Conservation (phyloP, 1,140 invertebrate genomes). For the Magallana ariakensis region DNA sequence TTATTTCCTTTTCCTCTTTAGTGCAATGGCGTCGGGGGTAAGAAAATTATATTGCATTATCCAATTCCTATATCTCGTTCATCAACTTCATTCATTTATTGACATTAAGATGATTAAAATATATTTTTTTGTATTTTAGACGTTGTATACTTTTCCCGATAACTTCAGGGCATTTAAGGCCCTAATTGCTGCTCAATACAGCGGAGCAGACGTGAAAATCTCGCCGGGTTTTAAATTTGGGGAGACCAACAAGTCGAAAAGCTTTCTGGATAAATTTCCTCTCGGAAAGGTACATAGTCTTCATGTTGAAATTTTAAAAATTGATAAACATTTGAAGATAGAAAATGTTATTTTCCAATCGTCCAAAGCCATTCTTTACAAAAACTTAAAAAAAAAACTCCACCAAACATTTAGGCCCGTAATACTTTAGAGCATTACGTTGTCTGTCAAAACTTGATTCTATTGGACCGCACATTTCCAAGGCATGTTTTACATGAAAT, state of each 20-base stretch:
- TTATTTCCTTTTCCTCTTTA: constrained; percentile 72
- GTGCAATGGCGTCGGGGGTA: constrained; percentile 83
- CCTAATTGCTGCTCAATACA: constrained; percentile 96
- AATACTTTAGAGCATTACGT: too few species aligned
- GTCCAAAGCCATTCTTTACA: too few species aligned
- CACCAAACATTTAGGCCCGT: too few species aligned
- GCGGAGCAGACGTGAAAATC: constrained; percentile 92
- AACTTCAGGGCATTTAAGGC: constrained; percentile 95
- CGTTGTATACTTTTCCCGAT: constrained; percentile 96
- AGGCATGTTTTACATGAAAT: too few species aligned
- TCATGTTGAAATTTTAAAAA: too few species aligned
- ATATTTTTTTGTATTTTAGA: constrained; percentile 84
- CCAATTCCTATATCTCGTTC: not conserved
- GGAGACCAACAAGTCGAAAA: constrained; percentile 92
- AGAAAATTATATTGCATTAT: constrained; percentile 61
- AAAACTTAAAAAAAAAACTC: too few species aligned
- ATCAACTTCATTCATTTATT: not conserved
- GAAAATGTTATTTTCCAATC: too few species aligned
- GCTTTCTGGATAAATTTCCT: constrained; percentile 95
- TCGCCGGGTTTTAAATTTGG: constrained; percentile 92
- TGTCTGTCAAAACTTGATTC: too few species aligned
- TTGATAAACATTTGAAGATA: too few species aligned
- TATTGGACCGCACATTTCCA: too few species aligned
- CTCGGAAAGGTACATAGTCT: constrained; percentile 94
- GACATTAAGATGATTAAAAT: not conserved